Conservation (phyloP, 2,888 invertebrate genomes). For the Thumatha senex region DNA sequence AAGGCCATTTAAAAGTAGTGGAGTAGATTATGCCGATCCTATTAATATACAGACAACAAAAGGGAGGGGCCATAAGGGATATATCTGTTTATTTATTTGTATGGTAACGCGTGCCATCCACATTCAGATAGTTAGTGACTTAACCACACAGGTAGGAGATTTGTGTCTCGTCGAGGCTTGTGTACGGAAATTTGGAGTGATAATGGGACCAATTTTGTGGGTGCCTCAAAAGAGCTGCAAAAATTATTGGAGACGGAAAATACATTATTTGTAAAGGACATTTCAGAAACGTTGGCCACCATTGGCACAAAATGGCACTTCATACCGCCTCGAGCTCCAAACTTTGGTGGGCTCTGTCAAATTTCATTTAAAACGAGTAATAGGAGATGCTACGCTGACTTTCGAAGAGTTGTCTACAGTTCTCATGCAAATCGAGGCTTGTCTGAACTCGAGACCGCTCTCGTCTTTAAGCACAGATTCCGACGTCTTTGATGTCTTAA, state of each 20-base stretch:
- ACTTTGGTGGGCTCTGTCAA: background rate
- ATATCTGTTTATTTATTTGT: background rate
- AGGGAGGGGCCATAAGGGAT: background rate
- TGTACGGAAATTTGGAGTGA: background rate
- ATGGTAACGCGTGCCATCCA: background rate
- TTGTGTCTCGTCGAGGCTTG: background rate
- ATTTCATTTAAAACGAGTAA: background rate
- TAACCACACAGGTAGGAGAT: background rate
- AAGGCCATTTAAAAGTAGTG: background rate
- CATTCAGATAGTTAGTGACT: background rate
- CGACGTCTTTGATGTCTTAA: too few relatives aligned
- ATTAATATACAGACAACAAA: background rate
- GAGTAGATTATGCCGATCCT: background rate
- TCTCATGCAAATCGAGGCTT: background rate
- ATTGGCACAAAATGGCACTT: background rate
- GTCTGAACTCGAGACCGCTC: background rate
- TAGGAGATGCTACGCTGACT: background rate
- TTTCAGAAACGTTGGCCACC: background rate
- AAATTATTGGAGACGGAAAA: background rate
- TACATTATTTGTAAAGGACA: background rate
- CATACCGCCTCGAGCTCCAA: background rate
- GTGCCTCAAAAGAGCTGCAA: background rate
- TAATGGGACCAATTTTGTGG: background rate
- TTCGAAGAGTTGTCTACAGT: background rate
- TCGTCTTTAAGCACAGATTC: background rate